Evolutionary conservation across 92 coral and sea anemone genomes (phyloP), one percentile per base, ranked within the genome.

Genomic region (Anthopleura xanthogrammica): DNA sequence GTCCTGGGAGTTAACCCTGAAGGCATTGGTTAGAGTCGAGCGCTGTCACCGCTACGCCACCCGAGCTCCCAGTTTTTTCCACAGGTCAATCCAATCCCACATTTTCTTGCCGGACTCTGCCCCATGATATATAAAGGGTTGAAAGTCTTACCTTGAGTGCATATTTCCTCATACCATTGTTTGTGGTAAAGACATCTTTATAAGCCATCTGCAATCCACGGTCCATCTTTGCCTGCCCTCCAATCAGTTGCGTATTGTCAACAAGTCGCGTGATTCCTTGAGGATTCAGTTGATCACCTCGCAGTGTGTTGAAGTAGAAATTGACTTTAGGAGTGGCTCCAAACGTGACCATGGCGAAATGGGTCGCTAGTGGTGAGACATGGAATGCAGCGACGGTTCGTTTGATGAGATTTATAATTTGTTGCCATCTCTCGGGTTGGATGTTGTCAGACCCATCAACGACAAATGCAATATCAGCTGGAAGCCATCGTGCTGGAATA

Each of bases 351-450:
- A 93, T 76, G 76, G 95, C 89, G 65, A 93, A 43, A 74, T 87
- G 94, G 24, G 89, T 92, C 76, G 90, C 81, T 66, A 83, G 75
- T 75, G 95, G 94, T 12, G 97, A 87, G 40, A 90, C 90, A 54
- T 90, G 92, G 83, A 89, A 91, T 12, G 85, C 82, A 60, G 72
- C 77, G 0, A 92, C 90, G 52, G 94, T 87, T 64, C 88, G 87
- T 82, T 89, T 91, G 36, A 85, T 85, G 52, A 91, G 87, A 76
- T 55, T 58, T 16, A 77, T 20, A 24, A 91, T 57, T 73, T 91
- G 77, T 20, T 73, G 87, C 91, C 91, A 91, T 54, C 83, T 74
- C 20, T 78, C 80, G 12, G 87, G 89, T 52, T 91, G 74, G 80
- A 88, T 86, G 24, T 78, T 82, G 74, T 88, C 86, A 8, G 94